Conservation (phyloP, 1,140 invertebrate species). For the Cydia amplana region DNA sequence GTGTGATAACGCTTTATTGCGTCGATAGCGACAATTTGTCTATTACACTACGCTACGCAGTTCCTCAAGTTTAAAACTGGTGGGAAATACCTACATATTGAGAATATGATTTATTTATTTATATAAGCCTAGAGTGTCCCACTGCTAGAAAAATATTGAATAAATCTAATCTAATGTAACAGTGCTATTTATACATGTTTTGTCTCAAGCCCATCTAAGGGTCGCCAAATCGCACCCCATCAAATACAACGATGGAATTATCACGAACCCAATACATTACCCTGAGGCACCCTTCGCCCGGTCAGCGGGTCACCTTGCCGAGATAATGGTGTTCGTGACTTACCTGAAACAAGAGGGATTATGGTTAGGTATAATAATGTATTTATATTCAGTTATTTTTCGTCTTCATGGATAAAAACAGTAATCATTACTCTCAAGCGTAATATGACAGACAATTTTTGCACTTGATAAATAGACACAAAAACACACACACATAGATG, state of each 20-base stretch:
- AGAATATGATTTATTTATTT: no score
- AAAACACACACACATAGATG: no score
- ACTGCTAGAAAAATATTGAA: no score
- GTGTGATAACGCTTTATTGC: background rate
- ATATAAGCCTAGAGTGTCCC: no score
- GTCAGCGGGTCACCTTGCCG: background rate
- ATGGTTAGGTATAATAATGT: background rate
- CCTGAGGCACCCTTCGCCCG: background rate
- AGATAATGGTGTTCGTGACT: background rate
- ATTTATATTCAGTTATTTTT: background rate
- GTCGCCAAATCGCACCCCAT: background rate
- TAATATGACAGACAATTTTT: no score
- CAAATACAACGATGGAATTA: background rate
- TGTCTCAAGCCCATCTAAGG: background rate
- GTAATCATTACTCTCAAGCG: no score
- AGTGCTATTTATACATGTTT: no score
- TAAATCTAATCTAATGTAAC: no score
- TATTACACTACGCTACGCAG: background rate
- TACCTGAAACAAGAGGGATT: constrained; percentile 5
- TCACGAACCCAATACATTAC: background rate
- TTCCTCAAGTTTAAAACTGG: no score
- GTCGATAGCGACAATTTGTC: constrained; percentile 2
- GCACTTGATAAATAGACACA: no score
- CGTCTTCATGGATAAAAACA: no score
- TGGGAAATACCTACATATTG: no score